phyloP scores from a whole-genome alignment of 2,113 vertebrate species.

The Cricetomys ansorgei region DNA sequence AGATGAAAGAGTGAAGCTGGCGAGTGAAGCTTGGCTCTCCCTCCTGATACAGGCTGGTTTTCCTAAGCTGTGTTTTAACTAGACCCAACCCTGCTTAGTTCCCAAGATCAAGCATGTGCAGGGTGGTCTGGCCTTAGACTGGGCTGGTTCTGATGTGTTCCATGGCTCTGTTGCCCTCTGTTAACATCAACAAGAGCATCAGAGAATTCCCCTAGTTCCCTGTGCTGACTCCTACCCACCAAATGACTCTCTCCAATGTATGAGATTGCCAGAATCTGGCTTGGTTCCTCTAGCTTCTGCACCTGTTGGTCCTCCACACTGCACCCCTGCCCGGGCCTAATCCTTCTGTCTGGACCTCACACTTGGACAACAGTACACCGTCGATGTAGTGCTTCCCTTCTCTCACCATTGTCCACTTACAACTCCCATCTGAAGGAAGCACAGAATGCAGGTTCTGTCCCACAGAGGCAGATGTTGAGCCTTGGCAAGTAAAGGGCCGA shows the following conservation, averaged over 20 bases:
- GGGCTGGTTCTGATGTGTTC: neutral
- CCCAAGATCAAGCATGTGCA: neutral
- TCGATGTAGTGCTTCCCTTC: neutral
- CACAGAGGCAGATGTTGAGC: neutral
- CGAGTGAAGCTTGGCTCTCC: neutral
- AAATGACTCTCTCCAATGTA: neutral
- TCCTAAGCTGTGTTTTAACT: neutral
- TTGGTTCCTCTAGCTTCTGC: neutral
- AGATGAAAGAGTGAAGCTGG: neutral
- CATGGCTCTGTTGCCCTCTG: neutral
- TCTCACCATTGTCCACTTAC: neutral
- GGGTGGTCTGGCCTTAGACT: neutral
- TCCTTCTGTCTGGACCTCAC: neutral
- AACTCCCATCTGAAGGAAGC: neutral
- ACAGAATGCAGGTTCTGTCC: neutral
- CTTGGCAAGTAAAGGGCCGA: neutral
- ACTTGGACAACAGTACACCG: neutral
- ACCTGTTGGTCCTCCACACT: neutral
- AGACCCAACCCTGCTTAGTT: neutral
- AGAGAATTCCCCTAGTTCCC: neutral
- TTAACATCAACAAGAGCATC: neutral
- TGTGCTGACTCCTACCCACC: neutral
- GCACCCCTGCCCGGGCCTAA: neutral
- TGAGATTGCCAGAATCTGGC: neutral
- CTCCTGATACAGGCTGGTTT: neutral